Conservation (phyloP, 2,797 vertebrate species). For the Oryzias sinensis region DNA sequence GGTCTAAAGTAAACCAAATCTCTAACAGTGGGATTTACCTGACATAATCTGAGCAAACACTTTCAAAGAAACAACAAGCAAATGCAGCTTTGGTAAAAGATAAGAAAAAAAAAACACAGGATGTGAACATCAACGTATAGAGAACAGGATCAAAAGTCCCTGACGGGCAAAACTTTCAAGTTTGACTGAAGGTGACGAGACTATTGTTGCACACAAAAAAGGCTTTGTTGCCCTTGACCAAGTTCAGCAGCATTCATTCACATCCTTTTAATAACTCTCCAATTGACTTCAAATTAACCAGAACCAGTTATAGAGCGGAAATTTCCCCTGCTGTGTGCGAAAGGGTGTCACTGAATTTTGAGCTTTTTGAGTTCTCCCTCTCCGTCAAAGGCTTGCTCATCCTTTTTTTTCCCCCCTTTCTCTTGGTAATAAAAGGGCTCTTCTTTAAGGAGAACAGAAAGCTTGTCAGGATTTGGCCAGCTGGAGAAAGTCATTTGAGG, state of each 20-base stretch:
- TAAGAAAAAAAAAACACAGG: neutral
- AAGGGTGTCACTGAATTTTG: constrained; percentile 77
- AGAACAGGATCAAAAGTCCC: constrained; percentile 17
- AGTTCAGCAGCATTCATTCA: constrained; percentile 76
- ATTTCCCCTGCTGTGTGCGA: constrained; percentile 75
- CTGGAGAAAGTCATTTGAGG: constrained; percentile 75
- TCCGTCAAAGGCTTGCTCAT: constrained; percentile 42
- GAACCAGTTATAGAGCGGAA: constrained; percentile 80
- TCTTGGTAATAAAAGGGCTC: constrained; percentile 72
- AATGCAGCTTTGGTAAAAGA: constrained; percentile 9
- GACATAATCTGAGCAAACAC: constrained; percentile 34
- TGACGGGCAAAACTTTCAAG: constrained; percentile 50
- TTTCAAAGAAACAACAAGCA: constrained; percentile 11
- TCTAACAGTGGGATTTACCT: constrained; percentile 35
- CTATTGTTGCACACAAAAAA: constrained; percentile 52
- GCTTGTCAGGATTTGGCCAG: constrained; percentile 75
- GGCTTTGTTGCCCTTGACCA: constrained; percentile 79
- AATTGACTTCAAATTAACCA: constrained; percentile 83
- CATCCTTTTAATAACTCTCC: constrained; percentile 81
- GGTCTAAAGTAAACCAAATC: constrained; percentile 52
- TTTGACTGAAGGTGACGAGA: constrained; percentile 57
- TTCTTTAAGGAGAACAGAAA: constrained; percentile 71
- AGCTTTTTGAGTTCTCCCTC: constrained; percentile 61
- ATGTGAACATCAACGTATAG: neutral
- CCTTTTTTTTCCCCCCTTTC: constrained; percentile 59